Conservation (phyloP, 1,140 invertebrate genomes). For the Diorhabda sublineata region DNA sequence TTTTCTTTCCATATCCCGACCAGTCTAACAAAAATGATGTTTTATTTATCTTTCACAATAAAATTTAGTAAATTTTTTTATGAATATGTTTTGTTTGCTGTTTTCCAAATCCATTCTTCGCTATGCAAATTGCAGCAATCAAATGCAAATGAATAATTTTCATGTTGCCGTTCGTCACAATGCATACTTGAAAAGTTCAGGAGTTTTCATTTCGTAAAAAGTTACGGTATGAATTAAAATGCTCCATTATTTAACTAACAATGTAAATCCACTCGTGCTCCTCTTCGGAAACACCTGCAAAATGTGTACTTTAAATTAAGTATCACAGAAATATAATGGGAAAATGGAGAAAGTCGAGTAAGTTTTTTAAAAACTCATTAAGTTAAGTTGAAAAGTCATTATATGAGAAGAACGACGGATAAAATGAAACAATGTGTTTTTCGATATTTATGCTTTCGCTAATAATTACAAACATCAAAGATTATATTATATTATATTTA, state of each 20-base stretch:
- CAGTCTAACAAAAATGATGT: no score
- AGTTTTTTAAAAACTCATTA: not conserved
- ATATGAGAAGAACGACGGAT: not conserved
- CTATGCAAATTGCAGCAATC: no score
- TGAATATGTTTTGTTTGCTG: no score
- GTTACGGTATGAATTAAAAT: constrained; percentile 1
- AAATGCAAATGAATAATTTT: constrained; percentile 1
- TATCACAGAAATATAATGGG: not conserved
- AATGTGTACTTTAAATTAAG: constrained; percentile 1
- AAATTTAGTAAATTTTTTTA: no score
- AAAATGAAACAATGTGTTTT: not conserved
- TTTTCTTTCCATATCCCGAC: no score
- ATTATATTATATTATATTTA: no score
- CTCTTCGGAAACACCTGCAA: not conserved
- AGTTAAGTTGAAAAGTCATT: not conserved
- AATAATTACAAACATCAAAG: no score
- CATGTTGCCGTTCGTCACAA: not conserved
- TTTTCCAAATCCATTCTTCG: no score
- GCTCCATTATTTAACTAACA: constrained; percentile 2
- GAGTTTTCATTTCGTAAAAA: not conserved
- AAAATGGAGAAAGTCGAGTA: not conserved
- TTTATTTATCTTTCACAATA: no score
- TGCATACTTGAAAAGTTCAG: not conserved
- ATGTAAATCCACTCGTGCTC: not conserved
- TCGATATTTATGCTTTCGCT: no score